Evolutionary conservation across 2,888 invertebrate genomes (phyloP).

Genomic region (Labia minor): DNA sequence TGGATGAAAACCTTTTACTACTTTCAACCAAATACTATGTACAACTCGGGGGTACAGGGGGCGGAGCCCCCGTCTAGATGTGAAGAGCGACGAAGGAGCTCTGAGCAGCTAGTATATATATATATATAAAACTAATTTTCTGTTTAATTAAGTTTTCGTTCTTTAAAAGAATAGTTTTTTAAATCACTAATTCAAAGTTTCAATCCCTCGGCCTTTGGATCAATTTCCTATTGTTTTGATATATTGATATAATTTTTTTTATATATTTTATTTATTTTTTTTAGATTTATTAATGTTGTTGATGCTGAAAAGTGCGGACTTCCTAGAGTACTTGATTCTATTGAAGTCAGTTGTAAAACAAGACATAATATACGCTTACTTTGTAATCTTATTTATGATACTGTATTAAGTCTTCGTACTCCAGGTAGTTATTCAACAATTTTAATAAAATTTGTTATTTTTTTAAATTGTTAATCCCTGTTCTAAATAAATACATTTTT

Average conservation of each 20-base stretch:
- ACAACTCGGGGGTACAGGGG: too few species aligned
- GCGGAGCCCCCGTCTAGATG: too few species aligned
- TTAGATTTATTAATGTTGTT: slow-evolving; percentile 73
- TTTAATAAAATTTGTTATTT: background rate
- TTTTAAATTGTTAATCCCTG: background rate
- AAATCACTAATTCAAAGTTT: too few species aligned
- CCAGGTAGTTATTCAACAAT: slow-evolving; percentile 56
- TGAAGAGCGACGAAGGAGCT: too few species aligned
- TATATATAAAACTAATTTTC: background rate
- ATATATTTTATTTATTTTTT: slow-evolving; percentile 21
- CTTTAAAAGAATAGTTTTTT: too few species aligned
- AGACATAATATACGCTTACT: slow-evolving; percentile 80
- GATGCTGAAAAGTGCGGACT: slow-evolving; percentile 94
- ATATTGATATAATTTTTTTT: too few species aligned
- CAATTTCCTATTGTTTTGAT: too few species aligned
- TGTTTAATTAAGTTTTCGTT: too few species aligned
- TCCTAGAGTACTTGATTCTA: slow-evolving; percentile 82
- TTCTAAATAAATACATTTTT: slow-evolving; percentile 24
- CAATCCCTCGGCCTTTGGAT: too few species aligned
- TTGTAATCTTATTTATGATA: slow-evolving; percentile 85
- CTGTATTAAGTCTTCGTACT: slow-evolving; percentile 80
- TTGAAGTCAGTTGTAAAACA: slow-evolving; percentile 83
- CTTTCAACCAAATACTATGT: too few species aligned
- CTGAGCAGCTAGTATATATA: too few species aligned
- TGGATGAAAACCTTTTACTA: too few species aligned